Evolutionary conservation across 2,888 invertebrate species (phyloP).

Genomic region (Metellina segmentata): DNA sequence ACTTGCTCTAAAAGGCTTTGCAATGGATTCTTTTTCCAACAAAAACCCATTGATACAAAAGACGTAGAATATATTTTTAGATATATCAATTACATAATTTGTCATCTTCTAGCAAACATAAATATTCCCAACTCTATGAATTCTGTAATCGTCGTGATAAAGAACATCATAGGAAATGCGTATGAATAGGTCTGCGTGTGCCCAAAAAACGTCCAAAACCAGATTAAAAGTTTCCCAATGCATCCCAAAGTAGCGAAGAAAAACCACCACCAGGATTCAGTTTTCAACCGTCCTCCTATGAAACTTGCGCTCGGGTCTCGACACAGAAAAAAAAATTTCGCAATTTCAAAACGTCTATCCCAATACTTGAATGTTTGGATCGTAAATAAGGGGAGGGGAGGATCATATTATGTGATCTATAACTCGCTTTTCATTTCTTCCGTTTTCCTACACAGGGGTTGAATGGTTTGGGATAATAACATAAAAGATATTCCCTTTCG

Average conservation of each 20-base stretch:
- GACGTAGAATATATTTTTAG: too few species aligned
- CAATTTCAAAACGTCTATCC: slow-evolving; percentile 18
- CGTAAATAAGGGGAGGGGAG: background rate
- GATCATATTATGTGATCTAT: background rate
- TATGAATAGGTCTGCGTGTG: background rate
- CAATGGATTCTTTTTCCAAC: too few species aligned
- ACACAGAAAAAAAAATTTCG: slow-evolving; percentile 1
- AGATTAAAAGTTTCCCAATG: background rate
- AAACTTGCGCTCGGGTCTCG: background rate
- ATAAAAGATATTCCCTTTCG: background rate
- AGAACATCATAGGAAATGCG: background rate
- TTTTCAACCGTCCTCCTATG: background rate
- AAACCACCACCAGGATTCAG: background rate
- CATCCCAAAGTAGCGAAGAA: background rate
- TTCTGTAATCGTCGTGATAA: too few species aligned
- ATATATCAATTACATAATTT: too few species aligned
- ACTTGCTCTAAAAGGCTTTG: too few species aligned
- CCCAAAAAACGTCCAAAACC: background rate
- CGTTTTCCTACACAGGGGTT: background rate
- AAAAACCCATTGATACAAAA: too few species aligned
- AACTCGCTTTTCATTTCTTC: slow-evolving; percentile 21
- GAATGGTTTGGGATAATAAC: slow-evolving; percentile 23
- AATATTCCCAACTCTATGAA: too few species aligned
- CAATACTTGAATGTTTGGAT: slow-evolving; percentile 7
- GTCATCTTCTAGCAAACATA: too few species aligned